Base-by-base conservation (phyloP, 2,888 invertebrate species). In the Margaritifera margaritifera region DNA sequence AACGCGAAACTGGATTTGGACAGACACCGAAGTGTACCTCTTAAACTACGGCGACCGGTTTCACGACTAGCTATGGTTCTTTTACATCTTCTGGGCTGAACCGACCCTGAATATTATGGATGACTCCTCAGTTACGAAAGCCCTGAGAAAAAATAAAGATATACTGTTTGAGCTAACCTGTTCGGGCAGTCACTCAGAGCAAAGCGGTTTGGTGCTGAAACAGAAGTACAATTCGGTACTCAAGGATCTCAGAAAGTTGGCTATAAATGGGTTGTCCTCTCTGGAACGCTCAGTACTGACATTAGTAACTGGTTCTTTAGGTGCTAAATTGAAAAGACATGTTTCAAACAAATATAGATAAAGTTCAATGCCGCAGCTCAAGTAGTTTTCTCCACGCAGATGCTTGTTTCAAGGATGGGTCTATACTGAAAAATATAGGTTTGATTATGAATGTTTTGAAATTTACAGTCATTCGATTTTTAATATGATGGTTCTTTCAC, bases 61-160 rank as follows among this genome's bases (percentile, higher is more conserved):
- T 18, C 62, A 67, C n/a, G 75, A 72, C 31, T 64, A 27, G 11
- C 54, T 64, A n/a, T 27, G 62, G 20, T 59, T 69, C 25, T 66
- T 58, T 58, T 51, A 66, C 8, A 22, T 57, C 25, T 71, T 51
- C 61, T 31, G 31, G 51, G 67, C 68, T n/a, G 64, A 69, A 19
- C 58, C 68, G 6, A 75, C 67, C 5, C 59, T 75, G 50, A 73
- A 69, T 58, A 60, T 71, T 25, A 66, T 69, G 11, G 68, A 73
- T 52, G 71, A 73, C 65, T 68, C 59, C 60, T 51, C 61, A 5
- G 69, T 61, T 27, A 55, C 22, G 15, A 62, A 53, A n/a, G 67
- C 56, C 18, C 20, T 66, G 19, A 71, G 63, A 22, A 66, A 60
- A 51, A 72, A 74, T 55, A 64, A 51, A 56, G 55, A 57, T 31